Percentiles rank a stretch among this genome's conserved stretches.
Evolutionary conservation across 1,140 invertebrate species (phyloP).

Genomic region (Battus philenor): DNA sequence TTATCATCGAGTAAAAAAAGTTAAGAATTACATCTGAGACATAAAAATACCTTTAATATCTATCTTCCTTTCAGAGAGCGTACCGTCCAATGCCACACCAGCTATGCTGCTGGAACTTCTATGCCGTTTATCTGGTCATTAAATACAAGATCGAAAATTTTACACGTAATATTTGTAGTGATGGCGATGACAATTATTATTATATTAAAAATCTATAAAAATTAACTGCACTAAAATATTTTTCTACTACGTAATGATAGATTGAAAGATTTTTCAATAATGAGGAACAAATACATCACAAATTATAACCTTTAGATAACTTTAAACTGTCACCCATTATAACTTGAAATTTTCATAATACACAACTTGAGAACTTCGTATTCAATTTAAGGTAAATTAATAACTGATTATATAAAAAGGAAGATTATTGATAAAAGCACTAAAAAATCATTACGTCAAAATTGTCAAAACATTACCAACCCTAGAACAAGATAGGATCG

Average conservation of each 20-base stretch:
- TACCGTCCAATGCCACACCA: conserved; percentile 39
- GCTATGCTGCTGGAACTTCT: conserved; percentile 57
- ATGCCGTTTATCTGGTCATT: conserved; percentile 56
- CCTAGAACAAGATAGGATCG: conserved; percentile 47
- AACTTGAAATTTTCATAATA: conserved; percentile 63
- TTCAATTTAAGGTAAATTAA: conserved; percentile 42
- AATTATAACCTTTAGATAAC: conserved; percentile 45
- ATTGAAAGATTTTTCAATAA: too few relatives aligned
- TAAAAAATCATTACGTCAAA: conserved; percentile 68
- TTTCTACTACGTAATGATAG: too few relatives aligned
- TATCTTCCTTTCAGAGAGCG: conserved; percentile 52
- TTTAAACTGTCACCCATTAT: conserved; percentile 58
- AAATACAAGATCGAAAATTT: too few relatives aligned
- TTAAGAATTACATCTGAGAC: too few relatives aligned
- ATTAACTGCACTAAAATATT: too few relatives aligned
- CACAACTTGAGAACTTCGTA: conserved; percentile 35
- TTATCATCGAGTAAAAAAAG: too few relatives aligned
- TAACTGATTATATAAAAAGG: conserved; percentile 54
- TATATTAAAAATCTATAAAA: too few relatives aligned
- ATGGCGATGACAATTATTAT: too few relatives aligned
- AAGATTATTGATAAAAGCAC: conserved; percentile 48
- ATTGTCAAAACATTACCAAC: conserved; percentile 50
- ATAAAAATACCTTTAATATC: conserved; percentile 45
- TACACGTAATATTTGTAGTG: too few relatives aligned
- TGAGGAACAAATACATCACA: too few relatives aligned